These are phyloP conservation scores for Epinephelus coioides DNA, from an alignment of 2,797 vertebrate genomes.

Conservation along the genomic window DNA sequence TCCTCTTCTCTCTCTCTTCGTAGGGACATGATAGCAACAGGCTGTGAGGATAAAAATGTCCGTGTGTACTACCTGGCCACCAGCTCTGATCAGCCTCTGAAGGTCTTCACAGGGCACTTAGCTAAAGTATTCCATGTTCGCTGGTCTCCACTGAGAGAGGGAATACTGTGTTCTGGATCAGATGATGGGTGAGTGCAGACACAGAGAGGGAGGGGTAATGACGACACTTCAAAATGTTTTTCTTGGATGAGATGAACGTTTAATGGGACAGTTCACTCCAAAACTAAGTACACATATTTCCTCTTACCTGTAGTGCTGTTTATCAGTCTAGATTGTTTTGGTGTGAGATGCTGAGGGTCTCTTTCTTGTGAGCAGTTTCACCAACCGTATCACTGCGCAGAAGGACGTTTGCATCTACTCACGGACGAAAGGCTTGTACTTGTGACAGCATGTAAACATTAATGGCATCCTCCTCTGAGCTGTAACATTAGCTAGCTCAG, in stretches of 20 bases:
- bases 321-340: too few species aligned
- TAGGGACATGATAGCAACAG: slow-evolving; percentile 98
- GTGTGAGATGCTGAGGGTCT: too few species aligned
- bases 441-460: too few species aligned
- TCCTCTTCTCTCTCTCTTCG: neutral
- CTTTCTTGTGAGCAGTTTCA: too few species aligned
- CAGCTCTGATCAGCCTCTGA: slow-evolving; percentile 96
- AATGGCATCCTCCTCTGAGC: too few species aligned
- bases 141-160: slow-evolving; percentile 97
- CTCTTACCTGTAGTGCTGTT: too few species aligned
- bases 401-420: too few species aligned
- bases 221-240: neutral
- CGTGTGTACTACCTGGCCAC: slow-evolving; percentile 97
- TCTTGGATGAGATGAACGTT: neutral
- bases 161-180: slow-evolving; percentile 96
- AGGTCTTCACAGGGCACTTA: slow-evolving; percentile 94
- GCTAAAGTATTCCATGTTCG: slow-evolving; percentile 97
- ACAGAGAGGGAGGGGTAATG: neutral
- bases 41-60: slow-evolving; percentile 97
- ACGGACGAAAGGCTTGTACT: too few species aligned
- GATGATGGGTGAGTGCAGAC: slow-evolving; percentile 91
- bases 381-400: too few species aligned
- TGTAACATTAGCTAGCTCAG: too few species aligned
- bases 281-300: too few species aligned
- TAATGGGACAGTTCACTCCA: neutral